phyloP scores from a whole-genome alignment of 2,113 vertebrate species.

The Sebastes fasciatus region DNA sequence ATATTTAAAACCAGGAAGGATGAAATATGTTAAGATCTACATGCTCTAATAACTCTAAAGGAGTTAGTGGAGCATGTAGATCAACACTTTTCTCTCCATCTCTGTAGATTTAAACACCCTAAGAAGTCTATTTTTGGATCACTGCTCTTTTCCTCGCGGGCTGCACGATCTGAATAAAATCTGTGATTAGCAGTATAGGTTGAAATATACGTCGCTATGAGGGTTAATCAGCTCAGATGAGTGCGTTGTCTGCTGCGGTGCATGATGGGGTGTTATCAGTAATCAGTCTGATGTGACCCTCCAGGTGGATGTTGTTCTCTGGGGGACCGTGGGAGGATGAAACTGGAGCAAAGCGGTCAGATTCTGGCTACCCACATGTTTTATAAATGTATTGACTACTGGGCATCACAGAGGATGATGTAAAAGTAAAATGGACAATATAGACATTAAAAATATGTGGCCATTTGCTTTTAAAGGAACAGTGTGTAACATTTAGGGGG shows the following conservation, averaged over 20 bases:
- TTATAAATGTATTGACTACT: slow-evolving; percentile 3
- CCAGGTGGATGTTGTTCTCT: slow-evolving; percentile 49
- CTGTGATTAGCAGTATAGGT: not conserved
- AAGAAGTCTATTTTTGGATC: slow-evolving; percentile 13
- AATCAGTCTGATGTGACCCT: slow-evolving; percentile 47
- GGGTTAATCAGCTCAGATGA: slow-evolving; percentile 12
- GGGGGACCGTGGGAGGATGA: slow-evolving; percentile 33
- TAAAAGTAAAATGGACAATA: not conserved
- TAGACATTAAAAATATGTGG: not conserved
- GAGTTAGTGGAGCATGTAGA: slow-evolving; percentile 35
- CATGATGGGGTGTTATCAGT: slow-evolving; percentile 23
- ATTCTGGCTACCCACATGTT: slow-evolving; percentile 29
- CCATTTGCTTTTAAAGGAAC: not conserved
- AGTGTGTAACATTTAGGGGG: too few relatives aligned
- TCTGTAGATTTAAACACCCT: not conserved
- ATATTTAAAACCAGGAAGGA: slow-evolving; percentile 4
- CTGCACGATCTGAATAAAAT: not conserved
- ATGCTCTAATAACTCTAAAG: slow-evolving; percentile 33
- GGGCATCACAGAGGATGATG: not conserved
- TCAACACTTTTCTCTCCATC: slow-evolving; percentile 21
- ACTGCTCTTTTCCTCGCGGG: slow-evolving; percentile 15
- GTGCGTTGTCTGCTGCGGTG: not conserved
- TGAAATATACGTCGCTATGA: not conserved
- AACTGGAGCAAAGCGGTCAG: slow-evolving; percentile 14
- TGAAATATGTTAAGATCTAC: slow-evolving; percentile 9